A percentile compares a stretch with the other conserved stretches of the same genome.
These are phyloP conservation scores for Pterostichus madidus DNA, from an alignment of 2,888 invertebrate species.

Conservation along the genomic window DNA sequence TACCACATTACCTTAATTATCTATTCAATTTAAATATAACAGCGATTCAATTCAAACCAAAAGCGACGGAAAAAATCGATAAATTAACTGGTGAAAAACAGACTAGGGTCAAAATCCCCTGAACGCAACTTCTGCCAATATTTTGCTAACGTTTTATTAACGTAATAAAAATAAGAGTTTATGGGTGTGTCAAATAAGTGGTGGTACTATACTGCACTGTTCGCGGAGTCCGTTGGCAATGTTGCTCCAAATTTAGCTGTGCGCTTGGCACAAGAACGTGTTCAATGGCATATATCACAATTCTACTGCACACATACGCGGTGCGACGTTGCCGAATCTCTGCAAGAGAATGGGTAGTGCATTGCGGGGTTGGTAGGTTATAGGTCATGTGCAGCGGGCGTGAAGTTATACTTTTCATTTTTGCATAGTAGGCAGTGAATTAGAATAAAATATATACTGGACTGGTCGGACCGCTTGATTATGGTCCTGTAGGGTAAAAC, in stretches of 20 bases:
- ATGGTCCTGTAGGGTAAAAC: too few relatives aligned
- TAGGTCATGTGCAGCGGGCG: too few relatives aligned
- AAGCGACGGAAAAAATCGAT: background rate
- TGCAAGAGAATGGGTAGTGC: too few relatives aligned
- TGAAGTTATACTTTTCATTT: too few relatives aligned
- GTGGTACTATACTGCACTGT: background rate
- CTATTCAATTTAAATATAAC: constrained; percentile 26
- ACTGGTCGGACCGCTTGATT: too few relatives aligned
- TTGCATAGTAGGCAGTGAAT: too few relatives aligned
- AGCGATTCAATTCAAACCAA: constrained; percentile 14
- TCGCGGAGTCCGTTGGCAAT: background rate
- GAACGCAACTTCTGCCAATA: constrained; percentile 33
- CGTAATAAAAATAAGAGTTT: constrained; percentile 47
- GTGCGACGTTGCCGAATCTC: background rate
- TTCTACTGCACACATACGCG: constrained; percentile 2
- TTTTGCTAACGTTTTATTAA: constrained; percentile 51
- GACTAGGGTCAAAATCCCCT: constrained; percentile 16
- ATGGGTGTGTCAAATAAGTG: constrained; percentile 24
- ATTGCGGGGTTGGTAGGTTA: too few relatives aligned
- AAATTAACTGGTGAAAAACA: constrained; percentile 22
- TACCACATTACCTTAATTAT: constrained; percentile 36
- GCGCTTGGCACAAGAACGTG: constrained; percentile 20
- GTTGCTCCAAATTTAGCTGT: background rate
- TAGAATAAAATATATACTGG: too few relatives aligned
- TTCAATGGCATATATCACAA: constrained; percentile 22